These are phyloP conservation scores for Galendromus occidentalis DNA, from an alignment of 1,140 invertebrate species.

Conservation along the genomic window DNA sequence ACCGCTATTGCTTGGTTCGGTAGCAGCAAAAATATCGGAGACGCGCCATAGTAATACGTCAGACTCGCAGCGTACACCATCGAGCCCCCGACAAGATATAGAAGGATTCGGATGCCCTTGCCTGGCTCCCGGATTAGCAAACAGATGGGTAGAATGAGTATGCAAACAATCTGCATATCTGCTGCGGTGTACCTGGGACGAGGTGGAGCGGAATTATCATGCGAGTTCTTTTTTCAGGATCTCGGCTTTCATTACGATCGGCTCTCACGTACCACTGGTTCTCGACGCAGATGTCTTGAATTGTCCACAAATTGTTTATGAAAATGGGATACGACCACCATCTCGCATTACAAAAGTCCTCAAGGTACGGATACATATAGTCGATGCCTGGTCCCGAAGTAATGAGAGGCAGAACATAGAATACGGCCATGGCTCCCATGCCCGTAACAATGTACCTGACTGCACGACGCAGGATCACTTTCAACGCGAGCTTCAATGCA, in stretches of 20 bases:
- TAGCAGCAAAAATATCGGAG: not conserved
- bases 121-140: not conserved
- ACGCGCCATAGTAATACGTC: not conserved
- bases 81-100: not conserved
- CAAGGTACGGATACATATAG: not conserved
- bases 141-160: not conserved
- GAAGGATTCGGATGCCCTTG: not conserved
- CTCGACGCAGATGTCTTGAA: not conserved
- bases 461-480: not conserved
- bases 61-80: not conserved
- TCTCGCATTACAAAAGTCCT: not conserved
- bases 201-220: no score
- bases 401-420: not conserved
- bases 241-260: no score
- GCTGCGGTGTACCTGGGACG: conserved; percentile 4
- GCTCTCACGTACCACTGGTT: not conserved
- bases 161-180: not conserved
- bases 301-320: not conserved
- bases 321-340: not conserved
- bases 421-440: not conserved
- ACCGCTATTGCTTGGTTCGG: no score
- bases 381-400: not conserved
- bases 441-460: not conserved
- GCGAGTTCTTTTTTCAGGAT: no score
- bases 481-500: not conserved